phyloP scores from a whole-genome alignment of 35 echinoderm and acorn worm species.

The Apostichopus japonicus region DNA sequence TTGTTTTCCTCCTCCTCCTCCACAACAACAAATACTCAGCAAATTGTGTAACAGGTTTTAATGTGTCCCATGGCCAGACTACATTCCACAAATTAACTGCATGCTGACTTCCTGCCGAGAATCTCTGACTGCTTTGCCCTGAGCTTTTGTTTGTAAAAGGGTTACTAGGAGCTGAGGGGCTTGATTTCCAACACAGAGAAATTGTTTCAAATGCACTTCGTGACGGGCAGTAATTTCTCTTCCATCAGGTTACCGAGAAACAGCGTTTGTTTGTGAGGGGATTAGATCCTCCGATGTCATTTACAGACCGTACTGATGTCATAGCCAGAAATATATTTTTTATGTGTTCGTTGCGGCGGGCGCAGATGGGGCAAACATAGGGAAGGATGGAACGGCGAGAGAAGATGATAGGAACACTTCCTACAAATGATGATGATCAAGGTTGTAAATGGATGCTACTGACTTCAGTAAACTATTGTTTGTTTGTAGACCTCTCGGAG shows the following conservation, averaged over 20 bases:
- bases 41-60: conserved; percentile 55
- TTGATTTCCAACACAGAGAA: conserved; percentile 36
- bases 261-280: neutral
- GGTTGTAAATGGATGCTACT: too few relatives aligned
- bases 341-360: neutral
- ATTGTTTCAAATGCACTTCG: conserved; percentile 45
- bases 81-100: conserved; percentile 28
- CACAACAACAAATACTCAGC: neutral
- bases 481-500: too few relatives aligned
- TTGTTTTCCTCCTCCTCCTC: conserved; percentile 26
- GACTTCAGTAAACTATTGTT: too few relatives aligned
- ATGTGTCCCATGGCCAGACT: conserved; percentile 32
- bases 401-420: too few relatives aligned
- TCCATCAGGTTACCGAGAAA: neutral
- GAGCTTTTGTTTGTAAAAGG: conserved; percentile 49
- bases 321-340: conserved; percentile 20
- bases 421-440: too few relatives aligned
- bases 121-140: conserved; percentile 11
- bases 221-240: conserved; percentile 37
- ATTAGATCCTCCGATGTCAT: neutral
- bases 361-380: neutral
- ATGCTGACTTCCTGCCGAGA: conserved; percentile 27
- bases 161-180: conserved; percentile 42
- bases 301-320: neutral
- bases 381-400: neutral